These are phyloP conservation scores for Danio albolineatus DNA, from an alignment of 2,797 vertebrate genomes.

Conservation along the genomic window DNA sequence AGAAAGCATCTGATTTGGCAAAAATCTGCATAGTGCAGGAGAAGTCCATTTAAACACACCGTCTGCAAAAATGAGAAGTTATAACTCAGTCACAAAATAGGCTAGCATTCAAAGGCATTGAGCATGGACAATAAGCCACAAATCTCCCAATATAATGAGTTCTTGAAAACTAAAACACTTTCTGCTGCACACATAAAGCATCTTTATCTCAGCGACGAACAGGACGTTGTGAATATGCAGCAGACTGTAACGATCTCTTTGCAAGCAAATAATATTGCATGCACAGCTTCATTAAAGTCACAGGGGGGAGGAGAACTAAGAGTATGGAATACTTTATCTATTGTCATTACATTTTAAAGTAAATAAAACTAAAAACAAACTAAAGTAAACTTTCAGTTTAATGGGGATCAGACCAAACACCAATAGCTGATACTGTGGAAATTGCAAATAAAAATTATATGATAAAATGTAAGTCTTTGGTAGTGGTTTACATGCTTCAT, in stretches of 20 bases:
- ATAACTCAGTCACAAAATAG: neutral
- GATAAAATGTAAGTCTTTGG: too few species aligned
- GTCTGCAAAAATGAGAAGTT: neutral
- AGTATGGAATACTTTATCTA: neutral
- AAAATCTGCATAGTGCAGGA: neutral
- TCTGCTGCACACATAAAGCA: neutral
- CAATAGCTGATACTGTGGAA: neutral
- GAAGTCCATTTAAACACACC: neutral
- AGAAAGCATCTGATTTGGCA: neutral
- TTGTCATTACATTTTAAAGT: neutral
- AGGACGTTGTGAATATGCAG: neutral
- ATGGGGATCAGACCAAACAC: neutral
- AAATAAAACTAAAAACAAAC: too few species aligned
- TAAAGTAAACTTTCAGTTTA: neutral
- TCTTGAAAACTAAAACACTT: neutral
- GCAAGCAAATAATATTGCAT: slow-evolving; percentile 12
- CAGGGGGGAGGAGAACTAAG: neutral
- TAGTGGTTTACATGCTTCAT: too few species aligned
- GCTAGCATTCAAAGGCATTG: neutral
- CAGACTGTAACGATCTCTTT: slow-evolving; percentile 4
- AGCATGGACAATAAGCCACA: neutral
- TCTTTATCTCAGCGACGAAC: neutral
- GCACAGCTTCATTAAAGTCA: neutral
- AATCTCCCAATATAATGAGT: neutral
- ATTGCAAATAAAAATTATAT: too few species aligned